Conservation (phyloP, 1,140 invertebrate genomes). For the Trypoxylus dichotomus region DNA sequence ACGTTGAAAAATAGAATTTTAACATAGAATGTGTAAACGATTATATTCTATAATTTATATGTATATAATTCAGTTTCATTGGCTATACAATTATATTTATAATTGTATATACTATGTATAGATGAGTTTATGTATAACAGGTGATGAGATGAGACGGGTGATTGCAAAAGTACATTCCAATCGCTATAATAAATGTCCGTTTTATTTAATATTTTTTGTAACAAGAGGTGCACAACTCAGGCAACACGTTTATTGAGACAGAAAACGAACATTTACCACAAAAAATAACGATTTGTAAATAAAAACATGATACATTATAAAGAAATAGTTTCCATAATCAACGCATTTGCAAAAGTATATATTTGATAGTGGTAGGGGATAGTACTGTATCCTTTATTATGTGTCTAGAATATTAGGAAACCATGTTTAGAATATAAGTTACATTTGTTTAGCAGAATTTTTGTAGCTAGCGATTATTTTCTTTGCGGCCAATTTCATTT, state of each 20-base stretch:
- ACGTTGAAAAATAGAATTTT: conserved; percentile 29
- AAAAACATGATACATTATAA: background rate
- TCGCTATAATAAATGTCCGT: conserved; percentile 10
- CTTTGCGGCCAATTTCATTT: background rate
- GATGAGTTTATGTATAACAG: conserved; percentile 20
- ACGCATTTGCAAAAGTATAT: background rate
- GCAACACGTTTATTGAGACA: background rate
- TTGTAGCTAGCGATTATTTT: background rate
- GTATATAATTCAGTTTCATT: conserved; percentile 16
- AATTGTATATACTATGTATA: conserved; percentile 12
- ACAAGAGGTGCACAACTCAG: background rate
- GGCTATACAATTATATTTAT: conserved; percentile 22
- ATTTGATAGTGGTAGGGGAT: background rate
- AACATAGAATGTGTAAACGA: conserved; percentile 26
- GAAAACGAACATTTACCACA: conserved; percentile 15
- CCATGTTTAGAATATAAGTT: background rate
- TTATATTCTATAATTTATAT: conserved; percentile 21
- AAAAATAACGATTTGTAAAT: background rate
- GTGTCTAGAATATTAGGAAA: background rate
- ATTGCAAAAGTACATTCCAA: background rate
- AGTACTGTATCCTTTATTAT: background rate
- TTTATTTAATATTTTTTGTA: background rate
- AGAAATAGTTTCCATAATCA: background rate
- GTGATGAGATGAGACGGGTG: conserved; percentile 11
- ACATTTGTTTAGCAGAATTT: background rate